phyloP scores from a whole-genome alignment of 2,113 vertebrate species.

The Lasiurus cinereus region DNA sequence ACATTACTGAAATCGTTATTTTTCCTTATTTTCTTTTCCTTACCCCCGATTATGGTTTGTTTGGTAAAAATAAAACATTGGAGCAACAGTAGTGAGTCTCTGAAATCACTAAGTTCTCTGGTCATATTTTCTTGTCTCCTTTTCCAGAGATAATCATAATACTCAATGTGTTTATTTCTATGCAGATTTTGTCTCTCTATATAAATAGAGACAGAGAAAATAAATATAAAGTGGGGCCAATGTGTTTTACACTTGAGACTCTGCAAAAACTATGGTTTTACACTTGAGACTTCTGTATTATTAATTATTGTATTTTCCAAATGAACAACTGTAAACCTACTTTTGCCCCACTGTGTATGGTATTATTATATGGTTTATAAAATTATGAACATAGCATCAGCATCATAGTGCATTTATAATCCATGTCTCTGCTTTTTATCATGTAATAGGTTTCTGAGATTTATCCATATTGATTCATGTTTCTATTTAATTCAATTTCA shows the following conservation, averaged over 20 bases:
- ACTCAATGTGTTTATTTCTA: background rate
- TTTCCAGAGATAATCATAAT: background rate
- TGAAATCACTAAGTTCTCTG: background rate
- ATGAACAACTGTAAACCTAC: background rate
- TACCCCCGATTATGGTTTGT: background rate
- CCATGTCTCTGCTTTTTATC: background rate
- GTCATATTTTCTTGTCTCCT: background rate
- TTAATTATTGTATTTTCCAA: background rate
- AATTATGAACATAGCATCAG: background rate
- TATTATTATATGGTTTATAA: background rate
- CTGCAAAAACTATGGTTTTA: background rate
- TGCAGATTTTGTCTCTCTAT: background rate
- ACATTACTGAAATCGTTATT: background rate
- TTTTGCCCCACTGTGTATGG: background rate
- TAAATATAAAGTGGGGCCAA: background rate
- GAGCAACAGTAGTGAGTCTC: background rate
- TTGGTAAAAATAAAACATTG: conserved; percentile 31
- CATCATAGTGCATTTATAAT: background rate
- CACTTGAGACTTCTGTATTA: background rate
- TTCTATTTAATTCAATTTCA: background rate
- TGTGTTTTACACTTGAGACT: background rate
- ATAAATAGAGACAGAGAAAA: background rate
- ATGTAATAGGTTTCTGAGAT: background rate
- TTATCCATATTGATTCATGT: background rate
- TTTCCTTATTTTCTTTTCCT: background rate